phyloP scores from a whole-genome alignment of 2,888 invertebrate genomes.

The Antheraea yamamai region DNA sequence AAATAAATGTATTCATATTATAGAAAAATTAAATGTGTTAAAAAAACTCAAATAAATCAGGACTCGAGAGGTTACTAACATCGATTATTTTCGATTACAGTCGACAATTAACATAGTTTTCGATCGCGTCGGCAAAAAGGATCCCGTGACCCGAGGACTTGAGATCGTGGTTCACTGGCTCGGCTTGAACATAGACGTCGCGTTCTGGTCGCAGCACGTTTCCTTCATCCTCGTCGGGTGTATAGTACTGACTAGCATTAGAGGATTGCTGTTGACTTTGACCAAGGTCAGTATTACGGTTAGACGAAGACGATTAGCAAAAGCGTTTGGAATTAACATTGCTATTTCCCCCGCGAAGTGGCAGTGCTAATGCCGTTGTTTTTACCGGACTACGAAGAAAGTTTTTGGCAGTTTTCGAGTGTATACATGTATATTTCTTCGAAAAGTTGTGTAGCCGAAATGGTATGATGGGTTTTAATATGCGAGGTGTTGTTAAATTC shows the following conservation, averaged over 20 bases:
- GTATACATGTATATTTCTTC: too few species aligned
- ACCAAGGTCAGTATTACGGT: constrained; percentile 88
- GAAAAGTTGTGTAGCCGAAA: too few species aligned
- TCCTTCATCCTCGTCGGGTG: constrained; percentile 98
- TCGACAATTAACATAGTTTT: constrained; percentile 98
- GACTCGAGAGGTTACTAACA: not conserved
- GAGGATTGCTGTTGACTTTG: constrained; percentile 96
- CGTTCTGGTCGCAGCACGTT: constrained; percentile 99
- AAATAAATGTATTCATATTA: too few species aligned
- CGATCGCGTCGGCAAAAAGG: constrained; percentile 98
- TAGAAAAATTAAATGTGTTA: too few species aligned
- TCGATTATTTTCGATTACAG: not conserved
- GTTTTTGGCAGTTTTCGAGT: too few species aligned
- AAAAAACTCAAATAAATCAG: too few species aligned
- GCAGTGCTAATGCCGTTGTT: too few species aligned
- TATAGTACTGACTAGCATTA: constrained; percentile 98
- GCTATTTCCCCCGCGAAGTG: not conserved
- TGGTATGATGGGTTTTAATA: too few species aligned
- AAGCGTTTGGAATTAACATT: not conserved
- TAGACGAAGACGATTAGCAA: not conserved
- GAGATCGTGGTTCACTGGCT: constrained; percentile 98
- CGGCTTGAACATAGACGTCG: constrained; percentile 97
- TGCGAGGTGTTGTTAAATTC: too few species aligned
- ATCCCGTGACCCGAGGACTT: constrained; percentile 97
- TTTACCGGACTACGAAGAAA: too few species aligned